Percentiles rank a stretch among this genome's conserved stretches.
Evolutionary conservation across 2,797 vertebrate genomes (phyloP).

Genomic region (Streptopelia turtur): DNA sequence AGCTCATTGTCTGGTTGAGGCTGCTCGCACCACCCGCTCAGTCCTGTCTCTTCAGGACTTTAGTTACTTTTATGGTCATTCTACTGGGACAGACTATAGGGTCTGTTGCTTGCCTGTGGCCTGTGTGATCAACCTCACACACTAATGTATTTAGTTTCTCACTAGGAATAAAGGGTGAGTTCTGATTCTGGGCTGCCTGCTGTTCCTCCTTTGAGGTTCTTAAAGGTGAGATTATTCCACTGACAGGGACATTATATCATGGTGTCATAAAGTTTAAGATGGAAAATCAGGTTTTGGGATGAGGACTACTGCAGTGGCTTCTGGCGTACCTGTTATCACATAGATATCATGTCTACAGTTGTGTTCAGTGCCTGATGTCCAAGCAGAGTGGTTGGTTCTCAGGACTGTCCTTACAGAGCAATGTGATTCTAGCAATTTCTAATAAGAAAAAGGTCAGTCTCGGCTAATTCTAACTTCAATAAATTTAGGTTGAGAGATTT

Average conservation of each 20-base stretch:
- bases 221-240: neutral
- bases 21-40: accelerated
- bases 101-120: neutral
- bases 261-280: neutral
- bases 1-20: neutral
- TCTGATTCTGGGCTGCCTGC: neutral
- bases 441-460: neutral
- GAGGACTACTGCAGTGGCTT: neutral
- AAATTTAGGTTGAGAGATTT: neutral
- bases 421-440: neutral
- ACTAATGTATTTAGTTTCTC: neutral
- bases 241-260: neutral
- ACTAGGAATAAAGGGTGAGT: neutral
- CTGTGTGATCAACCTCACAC: neutral
- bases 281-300: neutral
- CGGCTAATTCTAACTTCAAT: neutral
- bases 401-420: neutral
- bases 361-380: neutral
- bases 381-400: neutral
- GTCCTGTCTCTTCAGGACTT: neutral
- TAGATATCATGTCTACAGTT: neutral
- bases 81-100: neutral
- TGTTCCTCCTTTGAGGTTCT: neutral
- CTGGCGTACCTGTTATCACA: neutral
- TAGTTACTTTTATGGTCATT: neutral